Percentiles rank a stretch among this genome's conserved stretches.
phyloP scores from a whole-genome alignment of 2,888 invertebrate genomes.

The Mechanitis messenoides region DNA sequence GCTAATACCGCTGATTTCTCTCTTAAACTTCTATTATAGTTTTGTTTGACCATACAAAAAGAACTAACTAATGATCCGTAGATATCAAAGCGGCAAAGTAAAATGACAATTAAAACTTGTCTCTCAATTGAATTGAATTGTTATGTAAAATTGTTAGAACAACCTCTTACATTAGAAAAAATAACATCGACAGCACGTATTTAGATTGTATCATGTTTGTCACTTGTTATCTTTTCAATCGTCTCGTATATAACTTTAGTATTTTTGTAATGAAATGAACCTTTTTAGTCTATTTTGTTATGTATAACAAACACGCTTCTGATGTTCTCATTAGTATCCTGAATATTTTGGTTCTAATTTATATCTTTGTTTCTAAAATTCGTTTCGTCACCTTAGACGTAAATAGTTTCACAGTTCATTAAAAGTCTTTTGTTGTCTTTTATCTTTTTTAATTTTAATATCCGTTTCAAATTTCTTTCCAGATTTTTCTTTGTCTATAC shows the following conservation, averaged over 20 bases:
- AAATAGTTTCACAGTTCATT: conserved; percentile 37
- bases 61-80: neutral
- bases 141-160: conserved; percentile 27
- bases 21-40: conserved; percentile 16
- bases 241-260: conserved; percentile 25
- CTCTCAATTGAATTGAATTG: conserved; percentile 1
- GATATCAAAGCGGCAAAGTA: too few relatives aligned
- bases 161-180: conserved; percentile 40
- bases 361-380: conserved; percentile 30
- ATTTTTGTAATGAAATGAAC: conserved; percentile 12
- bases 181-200: conserved; percentile 50
- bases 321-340: conserved; percentile 35
- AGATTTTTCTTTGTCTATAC: conserved; percentile 3
- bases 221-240: conserved; percentile 38
- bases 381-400: conserved; percentile 31
- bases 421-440: conserved; percentile 31
- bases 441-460: conserved; percentile 33
- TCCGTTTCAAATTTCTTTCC: conserved; percentile 26
- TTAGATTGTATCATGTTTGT: conserved; percentile 51
- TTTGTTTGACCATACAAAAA: conserved; percentile 7
- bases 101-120: neutral
- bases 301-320: conserved; percentile 15
- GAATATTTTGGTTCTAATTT: conserved; percentile 31
- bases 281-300: conserved; percentile 5
- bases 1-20: conserved; percentile 51